Evolutionary conservation across 1,140 invertebrate species (phyloP).

Genomic region (Sarcophaga peregrina): DNA sequence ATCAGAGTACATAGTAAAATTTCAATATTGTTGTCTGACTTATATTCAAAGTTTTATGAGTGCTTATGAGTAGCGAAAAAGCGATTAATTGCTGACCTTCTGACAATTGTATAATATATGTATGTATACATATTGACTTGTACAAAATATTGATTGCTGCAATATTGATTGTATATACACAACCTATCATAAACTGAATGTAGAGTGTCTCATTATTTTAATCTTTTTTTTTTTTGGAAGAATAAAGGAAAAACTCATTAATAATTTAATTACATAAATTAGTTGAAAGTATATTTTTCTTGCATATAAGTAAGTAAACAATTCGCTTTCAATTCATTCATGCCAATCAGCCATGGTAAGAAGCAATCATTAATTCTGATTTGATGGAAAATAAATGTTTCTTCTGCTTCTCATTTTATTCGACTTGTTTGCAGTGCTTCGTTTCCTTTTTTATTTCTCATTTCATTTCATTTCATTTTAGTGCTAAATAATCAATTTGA

Average conservation of each 20-base stretch:
- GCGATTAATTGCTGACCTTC: too few relatives aligned
- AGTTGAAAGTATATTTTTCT: slow-evolving; percentile 16
- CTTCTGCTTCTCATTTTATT: neutral
- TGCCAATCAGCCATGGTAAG: slow-evolving; percentile 14
- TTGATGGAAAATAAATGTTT: slow-evolving; percentile 20
- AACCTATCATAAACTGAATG: too few relatives aligned
- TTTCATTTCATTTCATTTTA: neutral
- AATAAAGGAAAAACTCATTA: neutral
- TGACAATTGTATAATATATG: too few relatives aligned
- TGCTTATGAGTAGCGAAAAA: too few relatives aligned
- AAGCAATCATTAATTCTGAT: slow-evolving; percentile 22
- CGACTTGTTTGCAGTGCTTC: neutral
- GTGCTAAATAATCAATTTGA: slow-evolving; percentile 10
- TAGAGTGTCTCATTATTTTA: too few relatives aligned
- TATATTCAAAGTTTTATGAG: too few relatives aligned
- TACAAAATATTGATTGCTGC: too few relatives aligned
- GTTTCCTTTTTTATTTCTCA: neutral
- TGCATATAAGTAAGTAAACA: slow-evolving; percentile 8
- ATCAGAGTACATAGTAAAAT: too few relatives aligned
- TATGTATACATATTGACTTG: too few relatives aligned
- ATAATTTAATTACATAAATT: slow-evolving; percentile 22
- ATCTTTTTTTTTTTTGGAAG: too few relatives aligned
- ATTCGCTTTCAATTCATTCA: slow-evolving; percentile 31
- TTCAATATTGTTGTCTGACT: too few relatives aligned
- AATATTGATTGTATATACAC: too few relatives aligned